Evolutionary conservation across 2,797 vertebrate species (phyloP).

Genomic region (Squalus acanthias): DNA sequence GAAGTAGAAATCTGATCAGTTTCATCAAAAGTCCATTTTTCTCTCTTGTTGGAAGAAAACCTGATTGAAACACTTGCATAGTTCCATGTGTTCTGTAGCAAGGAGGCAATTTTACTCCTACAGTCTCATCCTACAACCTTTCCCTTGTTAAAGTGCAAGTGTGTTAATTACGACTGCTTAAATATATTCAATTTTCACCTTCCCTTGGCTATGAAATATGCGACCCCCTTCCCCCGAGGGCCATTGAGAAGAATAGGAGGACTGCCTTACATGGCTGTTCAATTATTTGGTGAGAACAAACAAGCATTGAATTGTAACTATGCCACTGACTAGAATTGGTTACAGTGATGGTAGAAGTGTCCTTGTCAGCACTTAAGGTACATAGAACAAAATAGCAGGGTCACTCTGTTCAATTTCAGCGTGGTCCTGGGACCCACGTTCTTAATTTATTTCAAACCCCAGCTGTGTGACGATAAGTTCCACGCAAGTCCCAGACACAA

Average conservation of each 20-base stretch:
- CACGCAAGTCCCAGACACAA: not conserved
- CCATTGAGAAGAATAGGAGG: not conserved
- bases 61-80: not conserved
- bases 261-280: not conserved
- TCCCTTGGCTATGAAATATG: not conserved
- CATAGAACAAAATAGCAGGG: slow-evolving; percentile 1
- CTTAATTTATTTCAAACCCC: not conserved
- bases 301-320: not conserved
- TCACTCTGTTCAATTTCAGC: not conserved
- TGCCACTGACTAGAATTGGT: not conserved
- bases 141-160: not conserved
- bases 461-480: not conserved
- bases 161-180: not conserved
- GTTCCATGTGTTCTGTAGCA: not conserved
- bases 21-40: not conserved
- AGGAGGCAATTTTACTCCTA: not conserved
- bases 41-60: not conserved
- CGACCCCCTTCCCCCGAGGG: not conserved
- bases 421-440: not conserved
- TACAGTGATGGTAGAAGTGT: not conserved
- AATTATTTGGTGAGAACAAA: not conserved
- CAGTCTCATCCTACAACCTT: not conserved
- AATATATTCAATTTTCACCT: not conserved
- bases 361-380: not conserved
- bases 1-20: not conserved